These are phyloP conservation scores for Leptinotarsa undecemlineata DNA, from an alignment of 1,140 invertebrate species.

Conservation along the genomic window DNA sequence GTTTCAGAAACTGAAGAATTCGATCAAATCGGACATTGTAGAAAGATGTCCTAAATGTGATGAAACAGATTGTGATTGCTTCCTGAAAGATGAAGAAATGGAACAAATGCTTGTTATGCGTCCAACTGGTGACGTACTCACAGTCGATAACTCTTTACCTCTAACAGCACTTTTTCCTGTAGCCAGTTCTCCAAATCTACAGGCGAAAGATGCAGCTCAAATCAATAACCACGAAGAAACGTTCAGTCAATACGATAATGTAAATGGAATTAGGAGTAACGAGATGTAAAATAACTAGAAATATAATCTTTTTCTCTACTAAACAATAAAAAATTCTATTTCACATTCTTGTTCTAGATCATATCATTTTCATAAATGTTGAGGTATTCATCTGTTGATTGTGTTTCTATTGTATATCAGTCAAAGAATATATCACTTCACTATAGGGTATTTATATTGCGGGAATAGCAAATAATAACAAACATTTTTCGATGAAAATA, in stretches of 20 bases:
- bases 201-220: neutral
- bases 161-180: conserved; percentile 7
- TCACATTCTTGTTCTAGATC: no score
- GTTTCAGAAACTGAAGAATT: conserved; percentile 50
- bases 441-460: no score
- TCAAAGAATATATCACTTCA: no score
- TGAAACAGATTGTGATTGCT: conserved; percentile 47
- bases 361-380: no score
- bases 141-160: conserved; percentile 25
- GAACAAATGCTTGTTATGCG: conserved; percentile 46
- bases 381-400: no score
- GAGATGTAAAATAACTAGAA: neutral
- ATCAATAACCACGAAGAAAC: conserved; percentile 26
- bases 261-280: conserved; percentile 21
- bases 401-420: no score
- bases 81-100: conserved; percentile 36
- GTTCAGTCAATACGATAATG: conserved; percentile 38
- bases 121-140: conserved; percentile 34
- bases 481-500: no score
- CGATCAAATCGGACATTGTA: conserved; percentile 48
- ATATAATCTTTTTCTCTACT: no score
- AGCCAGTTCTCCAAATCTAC: neutral
- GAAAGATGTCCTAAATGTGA: conserved; percentile 47
- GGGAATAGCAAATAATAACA: no score
- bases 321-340: neutral